Evolutionary conservation across 2,888 invertebrate species (phyloP).

Genomic region (Minunthozetes semirufus): DNA sequence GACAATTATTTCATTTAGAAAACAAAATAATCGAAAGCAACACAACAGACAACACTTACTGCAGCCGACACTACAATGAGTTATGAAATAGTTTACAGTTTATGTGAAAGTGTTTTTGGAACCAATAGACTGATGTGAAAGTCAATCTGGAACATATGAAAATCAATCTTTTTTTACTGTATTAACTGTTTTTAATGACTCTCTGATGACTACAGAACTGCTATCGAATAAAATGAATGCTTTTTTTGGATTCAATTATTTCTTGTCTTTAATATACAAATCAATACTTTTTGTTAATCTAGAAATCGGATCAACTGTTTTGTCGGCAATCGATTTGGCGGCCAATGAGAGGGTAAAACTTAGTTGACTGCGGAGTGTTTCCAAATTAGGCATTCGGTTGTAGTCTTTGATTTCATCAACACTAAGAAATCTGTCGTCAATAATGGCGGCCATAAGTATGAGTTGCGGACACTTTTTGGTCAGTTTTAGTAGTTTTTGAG

Average conservation of each 20-base stretch:
- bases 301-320: neutral
- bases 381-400: constrained; percentile 4
- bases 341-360: neutral
- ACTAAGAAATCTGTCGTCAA: constrained; percentile 21
- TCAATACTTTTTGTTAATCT: neutral
- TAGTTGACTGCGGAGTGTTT: neutral
- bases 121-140: too few relatives aligned
- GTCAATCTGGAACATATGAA: too few relatives aligned
- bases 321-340: neutral
- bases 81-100: too few relatives aligned
- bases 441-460: constrained; percentile 16
- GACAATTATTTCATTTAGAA: too few relatives aligned
- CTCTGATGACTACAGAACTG: constrained; percentile 1
- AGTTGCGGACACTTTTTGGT: constrained; percentile 26
- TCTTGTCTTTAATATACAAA: neutral
- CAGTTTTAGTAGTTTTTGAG: constrained; percentile 13
- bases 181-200: too few relatives aligned
- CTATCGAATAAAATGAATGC: neutral
- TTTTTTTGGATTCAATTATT: neutral
- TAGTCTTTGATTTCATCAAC: neutral
- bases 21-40: too few relatives aligned
- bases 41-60: too few relatives aligned
- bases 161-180: too few relatives aligned
- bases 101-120: too few relatives aligned
- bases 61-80: too few relatives aligned